Evolutionary conservation across 2,113 vertebrate genomes (phyloP), one percentile per base, ranked within the genome.

Genomic region (Pseudorectes ferrugineus): DNA sequence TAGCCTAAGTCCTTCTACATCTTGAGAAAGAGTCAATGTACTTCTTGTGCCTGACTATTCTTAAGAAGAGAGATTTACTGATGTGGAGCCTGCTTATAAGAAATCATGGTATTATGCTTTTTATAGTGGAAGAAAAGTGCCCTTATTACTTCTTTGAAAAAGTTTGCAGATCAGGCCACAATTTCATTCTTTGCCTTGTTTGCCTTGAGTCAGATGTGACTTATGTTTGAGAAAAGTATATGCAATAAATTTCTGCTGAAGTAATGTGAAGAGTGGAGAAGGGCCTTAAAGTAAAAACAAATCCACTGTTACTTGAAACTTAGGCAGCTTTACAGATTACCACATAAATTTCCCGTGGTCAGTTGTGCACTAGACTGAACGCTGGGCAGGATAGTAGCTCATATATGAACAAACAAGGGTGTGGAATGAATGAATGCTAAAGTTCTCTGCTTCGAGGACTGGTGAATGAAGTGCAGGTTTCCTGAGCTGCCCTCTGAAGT

Each of bases 271-370:
- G 49, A 46, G 45, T 67, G 26, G 38, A 70, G 48, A 89, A 95
- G 77, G 82, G 78, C 57, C 97, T 92, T 94, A 48, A 94, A 96
- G 45, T 91, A 18, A 65, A 93, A 93, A 67, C 46, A 81, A 65
- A 54, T 43, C 28, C 85, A 54, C 18, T 55, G 43, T 81, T 96
- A 58, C 70, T 92, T 35, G 92, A 91, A 90, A 51, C 43, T 90
- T 57, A 31, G 82, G 52, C 74, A 51, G 83, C 62, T 93, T 97
- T 95, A 87, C 14, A 55, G 88, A 51, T 91, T 92, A 63, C 87
- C 77, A 58, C 75, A 84, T 89, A 73, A 59, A 92, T 92, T 96
- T 92, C 40, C 81, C 89, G 72, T 48, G 55, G 55, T 80, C 36
- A 92, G 20, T 67, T 61, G 8, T 43, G 35, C 1, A 2, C 88